Evolutionary conservation across 2,888 invertebrate genomes (phyloP).

Genomic region (Agapostemon virescens): DNA sequence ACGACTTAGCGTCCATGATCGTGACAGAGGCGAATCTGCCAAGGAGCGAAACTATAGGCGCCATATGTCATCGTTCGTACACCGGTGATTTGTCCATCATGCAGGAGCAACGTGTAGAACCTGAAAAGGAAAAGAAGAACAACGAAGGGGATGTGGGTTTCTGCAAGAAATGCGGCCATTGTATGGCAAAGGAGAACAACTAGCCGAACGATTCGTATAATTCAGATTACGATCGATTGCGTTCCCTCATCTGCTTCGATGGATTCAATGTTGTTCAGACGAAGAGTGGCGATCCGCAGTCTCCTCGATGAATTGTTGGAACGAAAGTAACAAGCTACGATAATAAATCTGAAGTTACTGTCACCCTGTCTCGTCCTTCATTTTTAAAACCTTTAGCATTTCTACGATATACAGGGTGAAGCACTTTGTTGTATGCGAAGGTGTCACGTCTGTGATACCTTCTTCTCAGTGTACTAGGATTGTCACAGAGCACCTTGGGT

Average conservation of each 20-base stretch:
- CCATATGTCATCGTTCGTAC: slow-evolving; percentile 71
- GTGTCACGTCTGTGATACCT: too few species aligned
- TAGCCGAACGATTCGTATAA: slow-evolving; percentile 10
- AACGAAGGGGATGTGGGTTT: slow-evolving; percentile 31
- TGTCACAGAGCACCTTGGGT: too few species aligned
- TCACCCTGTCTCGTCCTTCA: background rate
- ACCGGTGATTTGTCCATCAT: slow-evolving; percentile 45
- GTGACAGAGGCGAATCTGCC: slow-evolving; percentile 63
- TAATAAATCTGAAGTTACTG: slow-evolving; percentile 50
- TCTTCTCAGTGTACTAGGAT: too few species aligned
- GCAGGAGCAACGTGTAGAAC: slow-evolving; percentile 7
- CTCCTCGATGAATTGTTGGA: slow-evolving; percentile 26
- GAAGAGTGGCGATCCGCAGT: background rate
- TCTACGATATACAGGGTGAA: background rate
- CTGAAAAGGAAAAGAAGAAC: slow-evolving; percentile 10
- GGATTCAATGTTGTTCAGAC: slow-evolving; percentile 45
- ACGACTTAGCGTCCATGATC: slow-evolving; percentile 35
- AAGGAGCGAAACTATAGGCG: slow-evolving; percentile 77
- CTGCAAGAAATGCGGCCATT: slow-evolving; percentile 75
- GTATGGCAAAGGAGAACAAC: slow-evolving; percentile 39
- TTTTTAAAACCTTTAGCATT: background rate
- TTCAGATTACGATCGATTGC: slow-evolving; percentile 8
- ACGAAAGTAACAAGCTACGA: slow-evolving; percentile 50
- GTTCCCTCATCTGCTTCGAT: slow-evolving; percentile 26
- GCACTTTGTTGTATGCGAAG: too few species aligned